Base-by-base conservation (phyloP, 2,113 vertebrate species). In the Pyxicephalus adspersus region DNA sequence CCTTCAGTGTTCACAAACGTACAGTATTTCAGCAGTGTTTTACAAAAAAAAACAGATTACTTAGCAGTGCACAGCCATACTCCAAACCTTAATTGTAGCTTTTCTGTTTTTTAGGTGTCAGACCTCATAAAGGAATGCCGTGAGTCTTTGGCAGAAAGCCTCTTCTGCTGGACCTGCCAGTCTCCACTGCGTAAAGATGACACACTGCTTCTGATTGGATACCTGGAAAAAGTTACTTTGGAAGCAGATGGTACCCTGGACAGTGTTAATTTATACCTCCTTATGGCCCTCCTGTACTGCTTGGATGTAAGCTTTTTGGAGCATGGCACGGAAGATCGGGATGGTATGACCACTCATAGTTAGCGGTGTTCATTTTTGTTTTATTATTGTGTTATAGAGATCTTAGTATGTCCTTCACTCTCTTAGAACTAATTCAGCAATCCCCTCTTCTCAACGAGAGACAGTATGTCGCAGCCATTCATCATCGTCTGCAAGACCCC, bases 101-200 rank as follows among this genome's bases (percentile, higher is more conserved):
- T 4, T 29, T 38, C 50, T 29, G 28, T 9, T 28, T 65, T 74
- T 19, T 84, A 99, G 98, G 97, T 99, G 83, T 92, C 95, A 20
- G 97, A 98, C 85, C 93, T 99, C 82, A 96, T 99, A 87, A 97
- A 94, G 86, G 98, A 99, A 76, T 95, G 95, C 83, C 90, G 94
- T 11, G 96, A 96, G 83, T 94, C 96, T 17, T 87, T 99, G 78
- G 96, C 96, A 64, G 97, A 98, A 85, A 95, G 96, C 84, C 90
- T 99, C 52, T 99, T 98, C 89, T 92, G 92, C 28, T 99, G 98
- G 97, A 93, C 97, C n/a, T 99, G 97, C 85, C 98, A 99, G 83
- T 97, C 97, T 3, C 94, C 97, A 0, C 90, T 99, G 74, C 91
- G 85, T 84, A 96, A 96, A 91, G 97, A 99, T 76, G 95, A 99